Base-by-base conservation (phyloP, 2,113 vertebrate species). In the Coracopsis vasa region DNA sequence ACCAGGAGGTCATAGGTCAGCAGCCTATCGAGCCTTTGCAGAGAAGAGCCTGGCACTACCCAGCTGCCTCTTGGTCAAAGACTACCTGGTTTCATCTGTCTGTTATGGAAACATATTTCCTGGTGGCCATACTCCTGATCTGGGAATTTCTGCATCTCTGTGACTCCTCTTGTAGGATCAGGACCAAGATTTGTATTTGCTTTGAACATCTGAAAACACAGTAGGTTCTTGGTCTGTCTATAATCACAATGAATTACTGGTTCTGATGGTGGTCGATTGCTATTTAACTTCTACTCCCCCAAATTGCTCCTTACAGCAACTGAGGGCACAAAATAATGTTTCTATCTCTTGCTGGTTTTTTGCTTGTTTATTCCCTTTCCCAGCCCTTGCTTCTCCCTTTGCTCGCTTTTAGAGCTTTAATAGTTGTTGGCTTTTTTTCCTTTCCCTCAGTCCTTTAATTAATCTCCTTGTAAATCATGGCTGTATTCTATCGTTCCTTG, bases 321-420 rank as follows among this genome's bases (percentile, higher is more conserved):
- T 29, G 27, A 90, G 31, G 27, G 20, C 47, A 78, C 29, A 54
- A 50, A 48, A 64, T 47, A 47, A 35, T 9, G 11, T 78, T 73
- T 84, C 28, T 7, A 56, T 27, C 50, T 50, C 60, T 82, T 82
- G 7, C 11, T 80, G 20, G 0, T 51, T 29, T 41, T 82, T 47
- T 37, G 5, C 7, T n/a, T 64, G 47, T 21, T 10, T 37, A 15
- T 23, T 3, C 1, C 3, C 2, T 6, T 11, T 8, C 9, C 9
- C n/a, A 42, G 47, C 47, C 33, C 20, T 54, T 39, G 24, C 33
- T 58, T 58, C 20, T 58, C 19, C 33, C 33, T 58, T 58, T 23
- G 9, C 8, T 64, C 8, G 66, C 19, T 11, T 72, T 48, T 65
- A 66, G n/a, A 78, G 16, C 6, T 67, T 66, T 71, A 80, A 10